Evolutionary conservation across 1,140 invertebrate genomes (phyloP), one percentile per base, ranked within the genome.

Genomic region (Chlorops oryzae): DNA sequence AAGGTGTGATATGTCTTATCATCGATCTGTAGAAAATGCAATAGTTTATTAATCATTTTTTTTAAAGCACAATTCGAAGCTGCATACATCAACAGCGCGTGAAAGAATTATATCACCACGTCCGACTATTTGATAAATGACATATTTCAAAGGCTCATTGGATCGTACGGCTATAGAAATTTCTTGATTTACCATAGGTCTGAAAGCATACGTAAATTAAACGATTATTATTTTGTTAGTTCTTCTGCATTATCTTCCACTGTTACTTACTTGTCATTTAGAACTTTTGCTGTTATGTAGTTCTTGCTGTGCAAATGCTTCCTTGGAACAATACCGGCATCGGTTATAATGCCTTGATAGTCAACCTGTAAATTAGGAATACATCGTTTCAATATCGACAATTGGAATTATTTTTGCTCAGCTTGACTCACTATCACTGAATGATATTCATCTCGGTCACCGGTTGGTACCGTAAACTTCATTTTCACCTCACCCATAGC

Each of bases 111-210:
- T 84, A 66, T 92, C 86, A 2, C 92, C 92, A 25, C 92, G 80
- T 13, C 91, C 90, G 48, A 98, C 77, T 32, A 98, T 79, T 63
- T 92, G 80, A 63, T 90, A 92, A 58, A 80, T 84, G 17, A 91
- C 76, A 54, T 88, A 81, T 51, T 83, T 81, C 70, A 96, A 75
- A 2, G 82, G 82, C 59, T 84, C 81, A 1, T 90, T 94, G 2
- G 88, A 85, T 51, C 88, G 87, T 1, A 96, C 81, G 53, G 84
- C 78, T 20, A 95, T 80, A 46, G 85, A 80, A n/a, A 95, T 77
- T 52, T 92, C 86, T 54, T 83, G 79, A 56, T 88, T 88, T 45
- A 85, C 81, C 42, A 73, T 76, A 1, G 84, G 83, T 28, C 79
- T 71, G 15, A 12, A 50, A 52, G n/a, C 22, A 46, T 5, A 39